Conservation (phyloP, 2,888 invertebrate genomes). For the Chrysolina americana region DNA sequence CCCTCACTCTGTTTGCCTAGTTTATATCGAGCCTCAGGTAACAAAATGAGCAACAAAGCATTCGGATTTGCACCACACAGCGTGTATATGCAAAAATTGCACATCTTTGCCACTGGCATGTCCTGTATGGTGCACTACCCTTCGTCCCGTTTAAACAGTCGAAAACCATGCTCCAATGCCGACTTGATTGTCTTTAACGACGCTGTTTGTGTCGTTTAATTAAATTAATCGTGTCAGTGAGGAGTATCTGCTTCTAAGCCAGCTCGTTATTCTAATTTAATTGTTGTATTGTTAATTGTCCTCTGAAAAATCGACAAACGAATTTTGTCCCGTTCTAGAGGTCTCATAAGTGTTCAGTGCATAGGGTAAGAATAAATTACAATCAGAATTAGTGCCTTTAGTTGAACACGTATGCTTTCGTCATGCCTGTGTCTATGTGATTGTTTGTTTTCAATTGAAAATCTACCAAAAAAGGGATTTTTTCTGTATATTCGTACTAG, state of each 20-base stretch:
- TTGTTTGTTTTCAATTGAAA: no score
- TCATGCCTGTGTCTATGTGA: no score
- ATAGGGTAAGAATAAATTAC: not conserved
- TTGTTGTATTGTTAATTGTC: constrained; percentile 55
- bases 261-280: constrained; percentile 59
- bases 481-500: no score
- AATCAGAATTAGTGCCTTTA: no score
- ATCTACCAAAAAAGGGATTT: no score
- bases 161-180: constrained; percentile 36
- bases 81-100: constrained; percentile 22
- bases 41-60: constrained; percentile 26
- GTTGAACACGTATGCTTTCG: no score
- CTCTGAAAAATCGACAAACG: constrained; percentile 21
- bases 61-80: constrained; percentile 11
- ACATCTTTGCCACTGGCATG: constrained; percentile 20
- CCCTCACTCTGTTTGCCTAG: not conserved
- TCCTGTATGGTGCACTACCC: not conserved
- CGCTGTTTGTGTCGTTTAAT: constrained; percentile 61
- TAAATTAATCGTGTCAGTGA: constrained; percentile 59
- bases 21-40: constrained; percentile 14
- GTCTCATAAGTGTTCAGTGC: not conserved
- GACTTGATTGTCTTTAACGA: constrained; percentile 59
- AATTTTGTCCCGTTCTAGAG: not conserved
- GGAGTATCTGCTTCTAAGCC: constrained; percentile 53
- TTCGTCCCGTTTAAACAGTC: constrained; percentile 9